Conservation (phyloP, 2,797 vertebrate genomes). For the Sebastes oblongus region DNA sequence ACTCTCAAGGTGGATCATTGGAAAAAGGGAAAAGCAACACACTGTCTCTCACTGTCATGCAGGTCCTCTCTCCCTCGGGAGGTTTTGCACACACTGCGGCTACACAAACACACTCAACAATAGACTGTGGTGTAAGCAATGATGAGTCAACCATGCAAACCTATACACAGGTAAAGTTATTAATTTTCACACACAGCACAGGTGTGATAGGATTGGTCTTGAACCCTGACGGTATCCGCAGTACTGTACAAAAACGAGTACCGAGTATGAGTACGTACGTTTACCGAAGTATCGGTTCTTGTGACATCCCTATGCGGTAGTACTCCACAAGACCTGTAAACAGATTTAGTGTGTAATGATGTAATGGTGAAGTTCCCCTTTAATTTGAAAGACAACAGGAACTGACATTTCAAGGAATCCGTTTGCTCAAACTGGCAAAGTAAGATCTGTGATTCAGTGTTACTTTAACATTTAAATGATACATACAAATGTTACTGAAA, state of each 20-base stretch:
- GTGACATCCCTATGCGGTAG: background rate
- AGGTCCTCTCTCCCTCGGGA: background rate
- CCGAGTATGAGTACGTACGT: too few species aligned
- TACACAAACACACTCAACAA: background rate
- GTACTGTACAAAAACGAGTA: too few species aligned
- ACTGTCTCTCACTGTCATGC: slow-evolving; percentile 3
- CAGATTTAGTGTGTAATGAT: background rate
- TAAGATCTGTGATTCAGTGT: too few species aligned
- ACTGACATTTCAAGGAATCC: background rate
- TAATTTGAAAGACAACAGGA: background rate
- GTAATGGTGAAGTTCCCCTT: background rate
- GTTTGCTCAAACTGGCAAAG: too few species aligned
- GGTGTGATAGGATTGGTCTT: too few species aligned
- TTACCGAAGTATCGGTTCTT: too few species aligned
- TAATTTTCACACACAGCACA: background rate
- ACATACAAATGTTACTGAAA: background rate
- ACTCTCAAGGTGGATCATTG: slow-evolving; percentile 37
- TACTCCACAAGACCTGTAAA: background rate
- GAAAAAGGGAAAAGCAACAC: slow-evolving; percentile 8
- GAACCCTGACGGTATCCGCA: too few species aligned
- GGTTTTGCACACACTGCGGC: slow-evolving; percentile 7
- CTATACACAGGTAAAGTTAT: background rate
- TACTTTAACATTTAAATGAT: background rate
- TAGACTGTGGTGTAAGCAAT: background rate
- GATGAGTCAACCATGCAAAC: background rate